Base-by-base conservation (phyloP, 2,888 invertebrate species). In the Deilephila porcellus region DNA sequence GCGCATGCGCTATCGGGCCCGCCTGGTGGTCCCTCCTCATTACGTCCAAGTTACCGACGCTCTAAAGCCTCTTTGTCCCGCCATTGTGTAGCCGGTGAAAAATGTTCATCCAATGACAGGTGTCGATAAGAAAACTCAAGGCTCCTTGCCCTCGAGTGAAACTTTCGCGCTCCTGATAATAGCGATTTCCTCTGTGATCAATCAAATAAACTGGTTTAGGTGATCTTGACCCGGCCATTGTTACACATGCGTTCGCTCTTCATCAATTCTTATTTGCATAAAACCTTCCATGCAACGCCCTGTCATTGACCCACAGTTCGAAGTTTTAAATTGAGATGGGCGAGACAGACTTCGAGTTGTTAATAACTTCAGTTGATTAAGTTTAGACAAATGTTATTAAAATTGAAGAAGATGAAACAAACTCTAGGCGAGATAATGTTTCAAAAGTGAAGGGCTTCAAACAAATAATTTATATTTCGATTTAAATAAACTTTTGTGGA, bases 21-120 rank as follows among this genome's bases (percentile, higher is more conserved):
- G 84, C 90, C 81, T 83, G 94, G 93, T 94, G 94, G 94, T 93
- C 94, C 88, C 90, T 86, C 91, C 91, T 92, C 92, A 93, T 93
- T 93, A 93, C 91, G 85, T 82, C 85, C 82, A 86, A 86, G 87
- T 85, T 84, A 82, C 88, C 45, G 85, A 88, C 85, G 80, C 89
- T 88, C 87, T 86, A 86, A 85, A 86, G 83, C 82, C 81, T 84
- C 85, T 84, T 82, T 82, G 83, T 86, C 90, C 89, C 89, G 90
- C 91, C 89, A 92, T 91, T 91, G 90, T 93, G 81, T 88, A 88
- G 88, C 86, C 87, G 87, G 87, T 93, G 93, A 94, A 93, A 93
- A 93, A 94, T 93, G 92, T 91, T 88, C 85, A 82, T 78, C 82
- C 87, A 89, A 82, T 92, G 93, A 92, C 93, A 93, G 91, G 90